Conservation (phyloP, 1,140 invertebrate genomes). For the Diplogasteroides magnus region DNA sequence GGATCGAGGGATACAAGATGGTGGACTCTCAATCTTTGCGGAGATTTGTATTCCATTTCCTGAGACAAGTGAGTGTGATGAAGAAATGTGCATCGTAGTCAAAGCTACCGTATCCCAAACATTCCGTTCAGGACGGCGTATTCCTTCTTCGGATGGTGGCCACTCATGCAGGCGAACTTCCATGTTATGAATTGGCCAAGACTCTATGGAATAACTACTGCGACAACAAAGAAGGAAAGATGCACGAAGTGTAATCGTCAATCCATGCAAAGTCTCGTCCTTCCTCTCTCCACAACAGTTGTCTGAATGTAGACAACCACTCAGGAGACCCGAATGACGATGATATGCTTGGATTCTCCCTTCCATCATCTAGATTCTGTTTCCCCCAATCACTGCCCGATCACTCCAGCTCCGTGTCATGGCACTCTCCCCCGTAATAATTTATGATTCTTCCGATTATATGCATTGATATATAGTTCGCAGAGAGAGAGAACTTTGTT, state of each 20-base stretch:
- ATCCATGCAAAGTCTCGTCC: background rate
- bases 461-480: no score
- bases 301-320: no score
- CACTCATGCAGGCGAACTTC: constrained; percentile 52
- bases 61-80: constrained; percentile 31
- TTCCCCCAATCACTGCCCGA: no score
- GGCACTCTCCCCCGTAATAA: no score
- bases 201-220: constrained; percentile 51
- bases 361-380: no score
- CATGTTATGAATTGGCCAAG: constrained; percentile 54
- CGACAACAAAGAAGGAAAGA: constrained; percentile 55
- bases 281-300: no score
- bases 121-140: constrained; percentile 43
- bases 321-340: no score
- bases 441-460: no score
- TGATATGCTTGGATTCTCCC: no score
- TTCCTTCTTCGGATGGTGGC: constrained; percentile 55
- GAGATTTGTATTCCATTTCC: constrained; percentile 54
- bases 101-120: background rate
- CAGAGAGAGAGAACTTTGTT: no score
- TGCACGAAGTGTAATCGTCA: constrained; percentile 46
- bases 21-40: constrained; percentile 53
- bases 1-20: constrained; percentile 56
- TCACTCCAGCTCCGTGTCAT: no score
- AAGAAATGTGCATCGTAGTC: background rate